phyloP scores from a whole-genome alignment of 2,797 vertebrate genomes.

The Acomys russatus region DNA sequence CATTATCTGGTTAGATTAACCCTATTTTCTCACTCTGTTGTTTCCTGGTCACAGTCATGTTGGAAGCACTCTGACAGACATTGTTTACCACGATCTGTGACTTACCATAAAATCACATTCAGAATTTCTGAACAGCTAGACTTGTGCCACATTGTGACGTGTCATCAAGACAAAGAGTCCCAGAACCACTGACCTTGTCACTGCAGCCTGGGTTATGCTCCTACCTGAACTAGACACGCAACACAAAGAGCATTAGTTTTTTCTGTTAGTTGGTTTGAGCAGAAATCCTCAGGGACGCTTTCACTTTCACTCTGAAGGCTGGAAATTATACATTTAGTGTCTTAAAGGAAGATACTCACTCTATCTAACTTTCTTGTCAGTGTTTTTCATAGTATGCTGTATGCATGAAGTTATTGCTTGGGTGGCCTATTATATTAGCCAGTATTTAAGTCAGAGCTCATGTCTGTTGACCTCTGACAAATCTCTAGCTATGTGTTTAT shows the following conservation, averaged over 20 bases:
- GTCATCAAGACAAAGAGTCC: not conserved
- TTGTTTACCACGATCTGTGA: not conserved
- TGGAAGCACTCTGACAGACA: not conserved
- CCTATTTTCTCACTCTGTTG: not conserved
- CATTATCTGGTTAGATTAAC: not conserved
- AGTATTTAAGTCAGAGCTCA: constrained; percentile 1
- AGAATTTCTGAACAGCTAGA: not conserved
- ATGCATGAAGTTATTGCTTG: not conserved
- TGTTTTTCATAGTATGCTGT: not conserved
- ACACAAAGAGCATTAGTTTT: not conserved
- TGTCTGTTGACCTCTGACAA: not conserved
- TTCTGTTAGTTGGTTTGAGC: not conserved
- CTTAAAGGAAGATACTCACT: not conserved
- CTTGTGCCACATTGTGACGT: not conserved
- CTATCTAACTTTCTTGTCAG: not conserved
- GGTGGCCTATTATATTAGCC: not conserved
- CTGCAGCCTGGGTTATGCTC: not conserved
- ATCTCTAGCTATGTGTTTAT: not conserved
- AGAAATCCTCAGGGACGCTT: not conserved
- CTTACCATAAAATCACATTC: not conserved
- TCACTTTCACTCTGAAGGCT: not conserved
- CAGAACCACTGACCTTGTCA: not conserved
- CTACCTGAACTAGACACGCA: not conserved
- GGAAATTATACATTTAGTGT: not conserved
- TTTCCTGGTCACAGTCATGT: not conserved